These are phyloP conservation scores for Drosophila teissieri DNA, from an alignment of 1,140 invertebrate species.

Conservation along the genomic window DNA sequence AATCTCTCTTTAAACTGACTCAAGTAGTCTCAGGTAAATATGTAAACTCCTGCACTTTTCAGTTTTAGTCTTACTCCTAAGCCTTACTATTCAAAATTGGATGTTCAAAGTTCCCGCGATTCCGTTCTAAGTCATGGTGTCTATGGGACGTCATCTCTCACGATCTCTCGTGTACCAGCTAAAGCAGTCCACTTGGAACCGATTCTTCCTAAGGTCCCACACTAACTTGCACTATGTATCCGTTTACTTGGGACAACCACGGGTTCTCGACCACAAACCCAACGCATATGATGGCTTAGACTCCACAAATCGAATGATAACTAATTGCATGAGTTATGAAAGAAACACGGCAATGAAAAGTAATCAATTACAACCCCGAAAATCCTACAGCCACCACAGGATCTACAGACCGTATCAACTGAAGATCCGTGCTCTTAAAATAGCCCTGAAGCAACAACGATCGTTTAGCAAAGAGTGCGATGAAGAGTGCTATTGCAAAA, in stretches of 20 bases:
- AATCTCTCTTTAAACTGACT: not conserved
- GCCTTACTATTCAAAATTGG: constrained; percentile 6
- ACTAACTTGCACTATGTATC: not conserved
- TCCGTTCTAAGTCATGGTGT: not conserved
- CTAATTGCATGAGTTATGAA: not conserved
- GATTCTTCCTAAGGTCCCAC: not conserved
- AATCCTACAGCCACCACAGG: too few relatives aligned
- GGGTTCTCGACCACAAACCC: too few relatives aligned
- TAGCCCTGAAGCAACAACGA: constrained; percentile 1
- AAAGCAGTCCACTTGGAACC: constrained; percentile 11
- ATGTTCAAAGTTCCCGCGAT: not conserved
- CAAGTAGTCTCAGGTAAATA: not conserved
- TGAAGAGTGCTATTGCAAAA: not conserved
- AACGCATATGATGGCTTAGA: not conserved
- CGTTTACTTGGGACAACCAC: constrained; percentile 3
- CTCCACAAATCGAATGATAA: not conserved
- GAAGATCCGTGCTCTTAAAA: too few relatives aligned
- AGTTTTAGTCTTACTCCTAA: not conserved
- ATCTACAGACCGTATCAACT: not conserved
- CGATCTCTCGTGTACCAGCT: not conserved
- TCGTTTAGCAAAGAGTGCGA: not conserved
- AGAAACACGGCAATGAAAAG: too few relatives aligned
- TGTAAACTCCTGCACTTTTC: not conserved
- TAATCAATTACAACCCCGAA: too few relatives aligned
- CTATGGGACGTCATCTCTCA: not conserved